A percentile compares a stretch with the other conserved stretches of the same genome.
phyloP scores from a whole-genome alignment of 2,888 invertebrate genomes.

The Rhingia rostrata region DNA sequence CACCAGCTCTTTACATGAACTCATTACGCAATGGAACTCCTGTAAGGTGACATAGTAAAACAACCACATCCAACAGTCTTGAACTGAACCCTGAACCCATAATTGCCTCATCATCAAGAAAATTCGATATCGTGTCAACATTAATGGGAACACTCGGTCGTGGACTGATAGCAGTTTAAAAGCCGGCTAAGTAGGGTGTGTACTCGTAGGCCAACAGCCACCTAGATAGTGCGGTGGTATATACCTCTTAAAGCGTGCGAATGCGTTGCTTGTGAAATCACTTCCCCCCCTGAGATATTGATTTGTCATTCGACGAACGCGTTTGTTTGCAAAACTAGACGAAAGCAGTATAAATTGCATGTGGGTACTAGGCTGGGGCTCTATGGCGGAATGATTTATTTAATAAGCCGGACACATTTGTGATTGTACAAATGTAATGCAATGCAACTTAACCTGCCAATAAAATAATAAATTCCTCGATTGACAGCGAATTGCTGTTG shows the following conservation, averaged over 20 bases:
- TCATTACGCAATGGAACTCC: conserved; percentile 33
- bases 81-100: conserved; percentile 56
- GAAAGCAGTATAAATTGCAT: conserved; percentile 36
- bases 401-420: conserved; percentile 7
- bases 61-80: conserved; percentile 2
- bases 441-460: background rate
- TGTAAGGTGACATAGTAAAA: background rate
- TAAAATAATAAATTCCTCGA: conserved; percentile 22
- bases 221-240: background rate
- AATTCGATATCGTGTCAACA: conserved; percentile 63
- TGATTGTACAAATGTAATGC: background rate
- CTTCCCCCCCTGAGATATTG: conserved; percentile 12
- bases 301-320: conserved; percentile 56
- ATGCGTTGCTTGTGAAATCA: no score
- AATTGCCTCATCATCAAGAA: conserved; percentile 49
- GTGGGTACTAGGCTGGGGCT: conserved; percentile 24
- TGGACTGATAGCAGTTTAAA: conserved; percentile 59
- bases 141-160: conserved; percentile 38
- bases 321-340: conserved; percentile 20
- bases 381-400: conserved; percentile 16
- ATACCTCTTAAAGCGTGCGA: background rate
- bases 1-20: conserved; percentile 39
- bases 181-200: conserved; percentile 10
- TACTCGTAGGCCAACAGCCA: conserved; percentile 12
- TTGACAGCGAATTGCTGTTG: conserved; percentile 10